Percentiles rank a stretch among this genome's conserved stretches.
phyloP scores from a whole-genome alignment of 2,797 vertebrate genomes.

The Hyperoplus immaculatus region DNA sequence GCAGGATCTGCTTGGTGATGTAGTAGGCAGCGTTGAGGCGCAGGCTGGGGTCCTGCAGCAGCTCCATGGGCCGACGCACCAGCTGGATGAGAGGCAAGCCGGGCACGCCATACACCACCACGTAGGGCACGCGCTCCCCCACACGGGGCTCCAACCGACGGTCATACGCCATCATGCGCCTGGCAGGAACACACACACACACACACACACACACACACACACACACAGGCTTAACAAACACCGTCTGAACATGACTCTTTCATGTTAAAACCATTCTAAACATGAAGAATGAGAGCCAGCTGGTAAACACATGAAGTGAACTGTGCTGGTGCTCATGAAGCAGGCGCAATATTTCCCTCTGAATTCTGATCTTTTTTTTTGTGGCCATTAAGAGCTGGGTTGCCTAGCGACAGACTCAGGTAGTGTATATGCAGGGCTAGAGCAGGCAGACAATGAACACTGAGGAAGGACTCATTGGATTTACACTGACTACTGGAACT shows the following conservation, averaged over 20 bases:
- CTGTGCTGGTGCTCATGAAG: slow-evolving; percentile 16
- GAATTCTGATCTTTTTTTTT: slow-evolving; percentile 49
- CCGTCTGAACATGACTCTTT: too few species aligned
- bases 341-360: slow-evolving; percentile 30
- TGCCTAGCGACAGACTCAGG: slow-evolving; percentile 82
- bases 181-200: slow-evolving; percentile 58
- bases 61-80: slow-evolving; percentile 91
- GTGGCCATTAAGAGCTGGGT: slow-evolving; percentile 61
- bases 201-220: not conserved
- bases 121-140: slow-evolving; percentile 95
- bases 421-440: slow-evolving; percentile 64
- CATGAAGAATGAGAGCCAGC: not conserved
- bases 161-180: slow-evolving; percentile 93
- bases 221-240: too few species aligned
- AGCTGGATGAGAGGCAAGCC: slow-evolving; percentile 97
- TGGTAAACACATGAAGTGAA: slow-evolving; percentile 5
- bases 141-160: slow-evolving; percentile 94
- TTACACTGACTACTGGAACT: slow-evolving; percentile 62
- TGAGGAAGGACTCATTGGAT: slow-evolving; percentile 59
- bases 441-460: slow-evolving; percentile 70
- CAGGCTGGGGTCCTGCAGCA: slow-evolving; percentile 91
- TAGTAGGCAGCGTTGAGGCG: slow-evolving; percentile 95
- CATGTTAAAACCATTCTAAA: too few species aligned
- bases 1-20: slow-evolving; percentile 97
- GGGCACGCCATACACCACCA: slow-evolving; percentile 92